Evolutionary conservation across 1,140 invertebrate species (phyloP).

Genomic region (Stegodyphus mimosarum): DNA sequence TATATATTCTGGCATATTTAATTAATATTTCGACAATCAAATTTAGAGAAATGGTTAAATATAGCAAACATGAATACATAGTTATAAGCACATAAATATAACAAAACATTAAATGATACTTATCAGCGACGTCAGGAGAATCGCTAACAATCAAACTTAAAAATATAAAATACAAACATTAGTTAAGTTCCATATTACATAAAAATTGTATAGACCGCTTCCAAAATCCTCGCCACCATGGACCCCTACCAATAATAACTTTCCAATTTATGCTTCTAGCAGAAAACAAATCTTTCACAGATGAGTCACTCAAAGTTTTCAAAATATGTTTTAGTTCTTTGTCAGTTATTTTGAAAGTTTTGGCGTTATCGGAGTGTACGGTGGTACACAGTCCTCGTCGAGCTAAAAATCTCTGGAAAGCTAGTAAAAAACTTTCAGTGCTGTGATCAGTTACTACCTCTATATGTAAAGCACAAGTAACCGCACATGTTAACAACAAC

Average conservation of each 20-base stretch:
- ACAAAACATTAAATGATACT: too few species aligned
- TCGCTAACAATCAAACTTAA: too few species aligned
- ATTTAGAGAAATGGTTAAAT: too few species aligned
- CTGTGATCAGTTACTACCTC: conserved; percentile 66
- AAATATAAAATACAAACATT: too few species aligned
- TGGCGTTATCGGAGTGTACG: not conserved
- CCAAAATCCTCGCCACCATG: conserved; percentile 8
- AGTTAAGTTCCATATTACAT: too few species aligned
- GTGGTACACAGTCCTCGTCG: conserved; percentile 63
- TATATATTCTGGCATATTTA: too few species aligned
- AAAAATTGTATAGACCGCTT: too few species aligned
- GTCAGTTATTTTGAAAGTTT: not conserved
- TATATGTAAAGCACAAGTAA: conserved; percentile 66
- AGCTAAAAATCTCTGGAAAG: conserved; percentile 65
- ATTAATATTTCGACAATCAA: too few species aligned
- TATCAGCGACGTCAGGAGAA: too few species aligned
- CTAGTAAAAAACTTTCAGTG: conserved; percentile 64
- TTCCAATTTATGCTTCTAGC: not conserved
- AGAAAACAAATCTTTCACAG: conserved; percentile 1
- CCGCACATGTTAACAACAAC: not conserved
- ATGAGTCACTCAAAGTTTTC: not conserved
- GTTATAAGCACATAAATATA: too few species aligned
- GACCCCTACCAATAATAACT: not conserved
- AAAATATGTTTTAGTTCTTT: not conserved
- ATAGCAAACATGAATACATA: too few species aligned